Base-by-base conservation (phyloP, 2,888 invertebrate species). In the Phalera bucephala region DNA sequence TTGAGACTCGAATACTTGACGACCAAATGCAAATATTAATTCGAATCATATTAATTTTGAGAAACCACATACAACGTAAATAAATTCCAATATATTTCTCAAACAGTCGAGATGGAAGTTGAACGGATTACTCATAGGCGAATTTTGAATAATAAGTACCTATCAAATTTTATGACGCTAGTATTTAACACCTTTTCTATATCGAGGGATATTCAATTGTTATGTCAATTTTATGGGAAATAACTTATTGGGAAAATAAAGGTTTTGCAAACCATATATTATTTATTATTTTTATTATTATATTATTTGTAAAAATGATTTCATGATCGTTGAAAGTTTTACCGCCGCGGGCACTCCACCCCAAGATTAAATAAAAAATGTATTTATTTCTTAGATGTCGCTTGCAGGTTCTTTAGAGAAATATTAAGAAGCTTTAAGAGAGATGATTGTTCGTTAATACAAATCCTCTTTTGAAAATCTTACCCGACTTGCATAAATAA, bases 401-500 rank as follows among this genome's bases (percentile, higher is more conserved):
- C 36, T 40, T 29, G 15, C 45, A 50, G 40, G 36, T 33, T 42
- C 31, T 30, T 27, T 5, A 29, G 14, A 44, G 38, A 29, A 49
- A 44, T 40, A 44, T 49, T 35, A 35, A 30, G 35, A 8, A 42
- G 45, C 44, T 38, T 40, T 45, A 36, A 39, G 36, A 51, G 31
- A 44, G 35, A 45, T 38, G 45, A 38, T 25, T 44, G 42, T 44
- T 48, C 42, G 44, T 43, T 45, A 46, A 46, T 59, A 49, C 52
- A 48, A 56, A 26, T 31, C 41, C 35, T 33, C 40, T 39, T 38
- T 37, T 36, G 48, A 30, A 36, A 29, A 45, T 44, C 41, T 45
- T 31, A 45, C 43, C 31, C 49, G 36, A 44, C 52, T 37, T 52
- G 52, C 41, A 33, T 43, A 42, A 56, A 57, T 59, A 21, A 21